phyloP scores from a whole-genome alignment of 2,113 vertebrate species.

The Myanophis thanlyinensis region DNA sequence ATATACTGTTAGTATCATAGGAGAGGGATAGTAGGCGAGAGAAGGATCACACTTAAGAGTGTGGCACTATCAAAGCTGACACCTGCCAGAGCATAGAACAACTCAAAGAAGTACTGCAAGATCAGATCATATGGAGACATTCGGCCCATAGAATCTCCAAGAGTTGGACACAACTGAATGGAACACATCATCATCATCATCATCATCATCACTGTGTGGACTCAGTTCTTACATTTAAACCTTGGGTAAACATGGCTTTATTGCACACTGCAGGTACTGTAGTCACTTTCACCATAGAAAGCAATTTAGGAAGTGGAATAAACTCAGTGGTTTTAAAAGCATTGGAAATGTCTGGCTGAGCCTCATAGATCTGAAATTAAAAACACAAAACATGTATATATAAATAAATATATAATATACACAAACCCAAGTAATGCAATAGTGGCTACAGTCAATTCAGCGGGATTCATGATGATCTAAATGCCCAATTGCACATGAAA shows the following conservation, averaged over 20 bases:
- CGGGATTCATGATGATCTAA: not conserved
- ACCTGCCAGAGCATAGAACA: not conserved
- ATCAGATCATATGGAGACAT: not conserved
- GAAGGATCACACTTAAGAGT: not conserved
- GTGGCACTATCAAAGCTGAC: not conserved
- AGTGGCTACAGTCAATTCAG: not conserved
- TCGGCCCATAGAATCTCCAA: not conserved
- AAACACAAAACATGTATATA: constrained; percentile 31
- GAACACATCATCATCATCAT: not conserved
- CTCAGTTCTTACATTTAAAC: constrained; percentile 80
- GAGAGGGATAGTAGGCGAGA: not conserved
- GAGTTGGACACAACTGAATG: not conserved
- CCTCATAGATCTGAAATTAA: constrained; percentile 85
- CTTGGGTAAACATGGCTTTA: constrained; percentile 89
- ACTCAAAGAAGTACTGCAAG: not conserved
- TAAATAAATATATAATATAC: not conserved
- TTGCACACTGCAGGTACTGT: constrained; percentile 87
- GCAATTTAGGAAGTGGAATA: constrained; percentile 81
- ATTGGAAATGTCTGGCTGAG: constrained; percentile 84
- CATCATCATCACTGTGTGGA: not conserved
- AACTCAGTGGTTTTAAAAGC: constrained; percentile 81
- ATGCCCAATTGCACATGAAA: not conserved
- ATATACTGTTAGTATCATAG: not conserved
- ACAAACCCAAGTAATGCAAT: not conserved
- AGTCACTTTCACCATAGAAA: constrained; percentile 88